Conservation (phyloP, 1,140 invertebrate species). For the Heliconius melpomene region DNA sequence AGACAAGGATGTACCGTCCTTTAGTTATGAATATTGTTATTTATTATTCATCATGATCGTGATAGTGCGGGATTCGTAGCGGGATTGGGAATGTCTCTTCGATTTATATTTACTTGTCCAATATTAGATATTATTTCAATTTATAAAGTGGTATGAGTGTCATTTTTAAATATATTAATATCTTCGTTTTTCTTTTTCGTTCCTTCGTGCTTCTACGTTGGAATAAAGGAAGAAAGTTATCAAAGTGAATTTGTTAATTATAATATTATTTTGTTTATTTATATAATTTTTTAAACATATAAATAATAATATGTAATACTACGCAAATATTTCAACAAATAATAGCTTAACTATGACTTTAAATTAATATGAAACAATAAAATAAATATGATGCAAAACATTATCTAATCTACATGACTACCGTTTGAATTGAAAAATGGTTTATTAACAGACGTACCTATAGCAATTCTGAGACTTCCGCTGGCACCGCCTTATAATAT, state of each 20-base stretch:
- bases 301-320: no score
- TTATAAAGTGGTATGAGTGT: no score
- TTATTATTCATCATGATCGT: constrained; percentile 1
- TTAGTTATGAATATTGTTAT: constrained; percentile 5
- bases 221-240: no score
- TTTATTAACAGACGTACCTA: constrained; percentile 14
- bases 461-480: constrained; percentile 14
- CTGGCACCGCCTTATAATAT: constrained; percentile 12
- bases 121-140: neutral
- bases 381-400: neutral
- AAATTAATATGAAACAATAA: neutral
- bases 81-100: neutral
- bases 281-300: no score
- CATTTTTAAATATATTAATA: no score
- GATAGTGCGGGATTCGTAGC: neutral
- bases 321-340: no score
- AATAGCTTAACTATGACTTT: neutral
- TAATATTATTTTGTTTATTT: no score
- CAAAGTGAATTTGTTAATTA: no score
- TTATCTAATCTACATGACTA: neutral
- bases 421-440: constrained; percentile 14
- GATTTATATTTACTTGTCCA: neutral
- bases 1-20: constrained; percentile 24
- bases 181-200: no score
- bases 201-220: no score